Evolutionary conservation across 2,888 invertebrate genomes (phyloP), one percentile per base, ranked within the genome.

Genomic region (Gasteruption jaculator): DNA sequence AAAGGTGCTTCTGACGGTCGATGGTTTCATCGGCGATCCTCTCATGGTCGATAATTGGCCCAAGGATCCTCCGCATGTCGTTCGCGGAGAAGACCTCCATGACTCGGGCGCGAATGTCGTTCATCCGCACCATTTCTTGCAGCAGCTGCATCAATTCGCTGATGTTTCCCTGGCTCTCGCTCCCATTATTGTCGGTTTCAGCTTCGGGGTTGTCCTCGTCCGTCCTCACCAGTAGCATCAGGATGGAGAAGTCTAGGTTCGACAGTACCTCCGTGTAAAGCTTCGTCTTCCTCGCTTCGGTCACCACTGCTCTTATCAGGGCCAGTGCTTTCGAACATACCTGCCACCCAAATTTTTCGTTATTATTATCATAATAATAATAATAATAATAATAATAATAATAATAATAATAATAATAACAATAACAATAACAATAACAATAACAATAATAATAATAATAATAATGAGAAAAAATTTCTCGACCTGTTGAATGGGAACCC

Each of bases 131-230:
- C 58, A 77, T 65, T 44, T 72, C 73, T 45, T 72, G 67, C 10
- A 77, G 58, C 12, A 78, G 57, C 54, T 76, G 73, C 58, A 78
- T 65, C 3, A 78, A 51, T 33, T 74, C 73, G 4, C 71, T 72
- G 8, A 75, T 56, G 50, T 69, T 67, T 33, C 56, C 61, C 48
- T 71, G 68, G 64, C 58, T 43, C 74, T 73, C 2, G 61, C 42
- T 25, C 51, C 61, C 12, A 41, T 52, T 24, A 43, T 45, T 33
- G 35, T 58, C 50, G 10, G 48, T 49, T 16, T 63, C 38, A 53
- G 58, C 49, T 12, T 50, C 43, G 51, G 52, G 48, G 26, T 66
- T 64, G 4, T 63, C 63, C 36, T 68, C 61, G 26, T 68, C 66
- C 3, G 53, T 43, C 36, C 63, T 63, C 3, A 75, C 58, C 16